Percentiles rank a stretch among this genome's conserved stretches.
phyloP scores from a whole-genome alignment of 1,140 invertebrate genomes.

The Ganaspis sp. region DNA sequence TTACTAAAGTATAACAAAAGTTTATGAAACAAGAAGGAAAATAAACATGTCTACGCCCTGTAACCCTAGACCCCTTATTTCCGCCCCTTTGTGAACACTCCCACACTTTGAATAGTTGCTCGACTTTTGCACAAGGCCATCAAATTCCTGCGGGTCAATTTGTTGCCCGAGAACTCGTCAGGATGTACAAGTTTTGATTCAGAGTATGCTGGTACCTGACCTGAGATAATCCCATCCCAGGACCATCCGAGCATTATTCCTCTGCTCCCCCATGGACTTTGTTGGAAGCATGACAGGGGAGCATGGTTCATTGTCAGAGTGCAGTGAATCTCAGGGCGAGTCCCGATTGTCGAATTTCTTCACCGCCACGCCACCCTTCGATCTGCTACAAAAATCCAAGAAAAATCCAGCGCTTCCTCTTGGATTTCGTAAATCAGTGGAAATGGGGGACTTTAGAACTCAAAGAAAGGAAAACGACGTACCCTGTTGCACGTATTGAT shows the following conservation, averaged over 20 bases:
- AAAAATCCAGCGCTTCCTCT: slow-evolving; percentile 29
- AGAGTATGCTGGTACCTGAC: slow-evolving; percentile 65
- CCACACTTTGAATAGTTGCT: slow-evolving; percentile 56
- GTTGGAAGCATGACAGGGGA: slow-evolving; percentile 46
- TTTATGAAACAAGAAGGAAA: neutral
- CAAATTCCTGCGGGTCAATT: slow-evolving; percentile 60
- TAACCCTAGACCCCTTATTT: slow-evolving; percentile 1
- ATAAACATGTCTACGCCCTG: neutral
- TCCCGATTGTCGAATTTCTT: neutral
- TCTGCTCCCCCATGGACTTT: slow-evolving; percentile 63
- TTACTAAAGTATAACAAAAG: too few relatives aligned
- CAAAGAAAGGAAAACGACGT: slow-evolving; percentile 21
- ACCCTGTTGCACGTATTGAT: neutral
- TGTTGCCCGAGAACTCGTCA: slow-evolving; percentile 53
- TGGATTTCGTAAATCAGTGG: slow-evolving; percentile 46
- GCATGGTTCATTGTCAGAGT: slow-evolving; percentile 54
- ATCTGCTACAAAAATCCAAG: neutral
- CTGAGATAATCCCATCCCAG: slow-evolving; percentile 72
- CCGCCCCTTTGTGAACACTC: slow-evolving; percentile 51
- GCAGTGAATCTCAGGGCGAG: slow-evolving; percentile 51
- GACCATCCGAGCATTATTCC: slow-evolving; percentile 60
- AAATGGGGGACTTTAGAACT: slow-evolving; percentile 30
- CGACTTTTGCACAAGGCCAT: slow-evolving; percentile 68
- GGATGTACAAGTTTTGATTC: slow-evolving; percentile 47
- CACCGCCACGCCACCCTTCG: slow-evolving; percentile 37